Percentiles rank a stretch among this genome's conserved stretches.
phyloP scores from a whole-genome alignment of 1,140 invertebrate species.

The Diorhabda sublineata region DNA sequence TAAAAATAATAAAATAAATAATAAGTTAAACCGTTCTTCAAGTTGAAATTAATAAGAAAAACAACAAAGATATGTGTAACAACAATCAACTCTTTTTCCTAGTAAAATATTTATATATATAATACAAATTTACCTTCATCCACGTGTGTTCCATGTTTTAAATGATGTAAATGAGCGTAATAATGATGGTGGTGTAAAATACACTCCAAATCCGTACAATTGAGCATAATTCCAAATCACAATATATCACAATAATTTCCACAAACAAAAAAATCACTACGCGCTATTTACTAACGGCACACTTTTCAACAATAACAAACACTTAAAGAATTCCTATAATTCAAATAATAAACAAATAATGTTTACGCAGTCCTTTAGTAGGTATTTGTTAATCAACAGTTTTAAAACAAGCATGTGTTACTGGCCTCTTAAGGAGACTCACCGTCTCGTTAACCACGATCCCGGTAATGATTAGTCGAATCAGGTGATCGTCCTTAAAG shows the following conservation, averaged over 20 bases:
- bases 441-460: not conserved
- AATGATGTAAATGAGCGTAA: constrained; percentile 65
- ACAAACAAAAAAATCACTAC: not conserved
- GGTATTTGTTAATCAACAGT: not conserved
- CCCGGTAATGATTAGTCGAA: constrained; percentile 8
- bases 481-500: constrained; percentile 3
- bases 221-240: constrained; percentile 56
- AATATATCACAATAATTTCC: not conserved
- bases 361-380: not conserved
- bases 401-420: not conserved
- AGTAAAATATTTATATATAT: not conserved
- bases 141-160: constrained; percentile 54
- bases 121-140: constrained; percentile 37
- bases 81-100: too few relatives aligned
- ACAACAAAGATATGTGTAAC: too few relatives aligned
- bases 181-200: constrained; percentile 71
- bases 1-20: too few relatives aligned
- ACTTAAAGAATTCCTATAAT: not conserved
- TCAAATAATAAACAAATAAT: not conserved
- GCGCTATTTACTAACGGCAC: not conserved
- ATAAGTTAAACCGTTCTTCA: too few relatives aligned
- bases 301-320: not conserved
- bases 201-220: constrained; percentile 72
- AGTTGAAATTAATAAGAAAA: too few relatives aligned
- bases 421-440: not conserved